Evolutionary conservation across 2,113 vertebrate species (phyloP).

Genomic region (Ophthalmolycus amberensis): DNA sequence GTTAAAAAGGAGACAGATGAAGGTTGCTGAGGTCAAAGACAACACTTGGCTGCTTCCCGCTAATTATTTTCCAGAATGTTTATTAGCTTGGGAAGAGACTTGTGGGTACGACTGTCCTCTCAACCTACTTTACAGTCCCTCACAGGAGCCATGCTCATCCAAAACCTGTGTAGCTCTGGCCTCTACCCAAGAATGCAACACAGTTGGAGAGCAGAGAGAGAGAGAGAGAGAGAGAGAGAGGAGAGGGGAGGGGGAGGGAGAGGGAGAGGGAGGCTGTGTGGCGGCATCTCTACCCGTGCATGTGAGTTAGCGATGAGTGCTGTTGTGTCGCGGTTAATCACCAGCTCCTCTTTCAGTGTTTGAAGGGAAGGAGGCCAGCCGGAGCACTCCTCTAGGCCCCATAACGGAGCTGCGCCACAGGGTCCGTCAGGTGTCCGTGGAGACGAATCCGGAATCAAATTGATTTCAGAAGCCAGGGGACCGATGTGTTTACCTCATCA

Average conservation of each 20-base stretch:
- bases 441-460: slow-evolving; percentile 63
- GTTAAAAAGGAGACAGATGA: slow-evolving; percentile 40
- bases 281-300: slow-evolving; percentile 35
- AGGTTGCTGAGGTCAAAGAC: slow-evolving; percentile 57
- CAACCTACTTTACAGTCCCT: slow-evolving; percentile 69
- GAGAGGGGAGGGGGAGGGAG: background rate
- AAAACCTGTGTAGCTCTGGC: slow-evolving; percentile 57
- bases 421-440: slow-evolving; percentile 55
- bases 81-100: slow-evolving; percentile 55
- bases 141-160: slow-evolving; percentile 63
- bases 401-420: slow-evolving; percentile 42
- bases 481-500: slow-evolving; percentile 72
- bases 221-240: background rate
- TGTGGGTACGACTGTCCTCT: slow-evolving; percentile 55
- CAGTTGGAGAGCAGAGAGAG: slow-evolving; percentile 31
- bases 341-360: slow-evolving; percentile 34
- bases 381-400: slow-evolving; percentile 26
- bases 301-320: slow-evolving; percentile 47
- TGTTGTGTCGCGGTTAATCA: slow-evolving; percentile 61
- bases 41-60: slow-evolving; percentile 49
- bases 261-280: background rate
- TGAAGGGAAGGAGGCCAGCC: slow-evolving; percentile 41
- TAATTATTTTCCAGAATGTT: slow-evolving; percentile 66
- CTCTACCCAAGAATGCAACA: slow-evolving; percentile 49
- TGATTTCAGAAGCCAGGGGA: slow-evolving; percentile 74